A percentile compares a stretch with the other conserved stretches of the same genome.
Evolutionary conservation across 2,113 vertebrate species (phyloP).

Genomic region (Tichodroma muraria): DNA sequence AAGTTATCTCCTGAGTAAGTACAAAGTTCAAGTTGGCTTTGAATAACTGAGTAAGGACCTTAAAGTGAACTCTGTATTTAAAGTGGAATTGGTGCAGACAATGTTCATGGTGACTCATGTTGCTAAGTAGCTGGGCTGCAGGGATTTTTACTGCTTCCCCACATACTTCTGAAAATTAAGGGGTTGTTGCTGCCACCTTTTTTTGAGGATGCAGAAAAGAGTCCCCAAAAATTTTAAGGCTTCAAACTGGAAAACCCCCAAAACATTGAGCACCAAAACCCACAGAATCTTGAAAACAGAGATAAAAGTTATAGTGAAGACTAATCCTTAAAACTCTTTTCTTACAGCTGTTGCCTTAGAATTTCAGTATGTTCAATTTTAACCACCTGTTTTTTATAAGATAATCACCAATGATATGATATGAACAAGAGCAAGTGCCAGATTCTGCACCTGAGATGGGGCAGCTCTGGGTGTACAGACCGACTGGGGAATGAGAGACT

Average conservation of each 20-base stretch:
- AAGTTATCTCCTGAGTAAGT: not conserved
- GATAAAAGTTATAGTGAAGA: not conserved
- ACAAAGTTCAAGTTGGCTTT: not conserved
- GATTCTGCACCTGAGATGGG: not conserved
- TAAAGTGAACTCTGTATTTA: not conserved
- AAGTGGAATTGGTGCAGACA: not conserved
- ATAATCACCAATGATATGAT: not conserved
- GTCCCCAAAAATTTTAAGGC: not conserved
- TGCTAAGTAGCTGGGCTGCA: not conserved
- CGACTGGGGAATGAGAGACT: not conserved
- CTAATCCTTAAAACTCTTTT: not conserved
- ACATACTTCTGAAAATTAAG: not conserved
- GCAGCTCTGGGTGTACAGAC: not conserved
- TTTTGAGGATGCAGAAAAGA: not conserved
- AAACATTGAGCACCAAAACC: not conserved
- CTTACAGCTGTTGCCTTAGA: not conserved
- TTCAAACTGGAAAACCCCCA: not conserved
- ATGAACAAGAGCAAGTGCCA: not conserved
- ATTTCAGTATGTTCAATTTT: not conserved
- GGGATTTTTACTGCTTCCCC: not conserved
- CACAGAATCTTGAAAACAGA: not conserved
- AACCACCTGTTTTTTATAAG: not conserved
- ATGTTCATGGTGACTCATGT: not conserved
- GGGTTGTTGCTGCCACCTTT: not conserved
- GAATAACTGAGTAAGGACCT: not conserved